phyloP scores from a whole-genome alignment of 2,113 vertebrate species.

The Anas platyrhynchos region DNA sequence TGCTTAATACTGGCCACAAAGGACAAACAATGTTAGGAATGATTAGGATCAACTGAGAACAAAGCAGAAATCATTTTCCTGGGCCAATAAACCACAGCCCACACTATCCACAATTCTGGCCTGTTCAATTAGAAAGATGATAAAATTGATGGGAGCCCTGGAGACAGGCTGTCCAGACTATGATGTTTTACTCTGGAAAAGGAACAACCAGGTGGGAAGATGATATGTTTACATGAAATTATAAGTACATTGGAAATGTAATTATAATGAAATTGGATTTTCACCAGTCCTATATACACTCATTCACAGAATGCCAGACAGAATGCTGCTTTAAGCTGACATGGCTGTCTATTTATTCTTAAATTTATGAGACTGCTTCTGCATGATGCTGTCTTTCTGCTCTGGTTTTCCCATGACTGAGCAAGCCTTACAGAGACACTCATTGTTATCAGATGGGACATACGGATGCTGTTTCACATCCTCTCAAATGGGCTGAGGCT shows the following conservation, averaged over 20 bases:
- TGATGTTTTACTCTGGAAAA: neutral
- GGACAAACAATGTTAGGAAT: neutral
- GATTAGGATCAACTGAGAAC: neutral
- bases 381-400: neutral
- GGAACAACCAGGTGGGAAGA: neutral
- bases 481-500: neutral
- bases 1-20: neutral
- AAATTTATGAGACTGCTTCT: neutral
- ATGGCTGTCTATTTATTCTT: neutral
- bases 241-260: neutral
- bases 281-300: neutral
- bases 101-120: neutral
- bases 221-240: neutral
- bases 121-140: neutral
- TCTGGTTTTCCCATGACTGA: neutral
- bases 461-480: neutral
- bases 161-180: neutral
- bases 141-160: neutral
- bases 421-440: neutral
- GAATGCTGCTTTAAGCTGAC: neutral
- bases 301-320: neutral
- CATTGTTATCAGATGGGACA: neutral
- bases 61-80: neutral
- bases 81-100: neutral
- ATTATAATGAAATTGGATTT: neutral